Base-by-base conservation (phyloP, 2,113 vertebrate genomes). In the Cottus gobio region DNA sequence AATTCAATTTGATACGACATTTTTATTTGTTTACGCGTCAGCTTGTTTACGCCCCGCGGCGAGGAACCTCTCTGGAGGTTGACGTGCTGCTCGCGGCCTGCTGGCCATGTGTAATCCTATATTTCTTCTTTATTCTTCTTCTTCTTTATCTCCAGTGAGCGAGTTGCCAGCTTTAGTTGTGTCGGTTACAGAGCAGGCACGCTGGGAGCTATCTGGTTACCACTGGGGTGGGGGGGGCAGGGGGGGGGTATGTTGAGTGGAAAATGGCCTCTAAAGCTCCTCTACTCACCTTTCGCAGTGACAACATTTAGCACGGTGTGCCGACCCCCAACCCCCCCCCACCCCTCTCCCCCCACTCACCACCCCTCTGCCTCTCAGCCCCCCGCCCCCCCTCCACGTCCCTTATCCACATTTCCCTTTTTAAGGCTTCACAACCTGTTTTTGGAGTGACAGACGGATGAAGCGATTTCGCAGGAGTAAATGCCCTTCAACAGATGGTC, bases 401-500 rank as follows among this genome's bases (percentile, higher is more conserved):
- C 72, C 69, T 24, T 69, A 79, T 75, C 83, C 80, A 75, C 57
- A 71, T 90, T 92, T 92, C 85, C 20, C 77, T 89, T 92, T 94
- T 89, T 71, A 82, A 89, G 79, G 83, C 87, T 91, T 92, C 87
- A 83, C 86, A 88, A 90, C 89, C 91, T 90, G 91, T 88, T 93
- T 94, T 90, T 56, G 76, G 46, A 91, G 83, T 24, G 87, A 93
- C 92, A 71, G 68, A 66, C 67, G 85, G 80, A 94, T 94, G 87
- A 94, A 92, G 84, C 93, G 92, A 94, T 95, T 96, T 93, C 91
- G 92, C 79, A 90, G 93, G 93, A 90, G 90, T 94, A 94, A 84
- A 93, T 96, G 90, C 89, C 88, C 88, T 92, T 78, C 92, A 96
- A 94, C 95, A 96, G 95, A 95, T 96, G 95, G 85, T 92, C 92